These are phyloP conservation scores for Baronia brevicornis DNA, from an alignment of 2,888 invertebrate genomes.

Conservation along the genomic window DNA sequence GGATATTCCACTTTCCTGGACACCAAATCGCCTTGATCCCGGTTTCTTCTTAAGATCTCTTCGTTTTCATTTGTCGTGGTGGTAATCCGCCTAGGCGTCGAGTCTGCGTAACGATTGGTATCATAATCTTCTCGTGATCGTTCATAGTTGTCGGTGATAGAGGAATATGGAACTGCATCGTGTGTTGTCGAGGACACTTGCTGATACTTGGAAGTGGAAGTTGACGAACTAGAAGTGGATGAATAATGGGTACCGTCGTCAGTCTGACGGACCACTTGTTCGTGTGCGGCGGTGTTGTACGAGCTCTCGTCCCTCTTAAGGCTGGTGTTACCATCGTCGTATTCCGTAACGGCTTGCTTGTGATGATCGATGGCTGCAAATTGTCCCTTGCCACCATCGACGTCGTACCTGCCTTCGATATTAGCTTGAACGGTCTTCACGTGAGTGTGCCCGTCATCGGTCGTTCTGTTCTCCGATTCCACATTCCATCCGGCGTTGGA, in stretches of 20 bases:
- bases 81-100: constrained; percentile 29
- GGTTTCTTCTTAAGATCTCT: constrained; percentile 32
- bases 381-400: constrained; percentile 78
- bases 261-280: constrained; percentile 54
- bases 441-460: constrained; percentile 79
- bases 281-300: constrained; percentile 50
- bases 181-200: constrained; percentile 49
- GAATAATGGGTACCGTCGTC: constrained; percentile 54
- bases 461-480: constrained; percentile 76
- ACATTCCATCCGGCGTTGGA: constrained; percentile 81
- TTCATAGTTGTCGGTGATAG: constrained; percentile 41
- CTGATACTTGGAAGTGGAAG: constrained; percentile 48
- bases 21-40: constrained; percentile 62
- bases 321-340: constrained; percentile 57
- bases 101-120: constrained; percentile 30
- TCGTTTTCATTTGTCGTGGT: constrained; percentile 35
- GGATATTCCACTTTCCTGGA: constrained; percentile 77
- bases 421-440: constrained; percentile 77
- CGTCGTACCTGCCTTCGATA: constrained; percentile 78
- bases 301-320: constrained; percentile 53
- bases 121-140: constrained; percentile 29
- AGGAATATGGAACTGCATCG: constrained; percentile 49
- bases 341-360: constrained; percentile 65
- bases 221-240: constrained; percentile 51
- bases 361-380: constrained; percentile 80